Base-by-base conservation (phyloP, 2,113 vertebrate species). In the Balaeniceps rex region DNA sequence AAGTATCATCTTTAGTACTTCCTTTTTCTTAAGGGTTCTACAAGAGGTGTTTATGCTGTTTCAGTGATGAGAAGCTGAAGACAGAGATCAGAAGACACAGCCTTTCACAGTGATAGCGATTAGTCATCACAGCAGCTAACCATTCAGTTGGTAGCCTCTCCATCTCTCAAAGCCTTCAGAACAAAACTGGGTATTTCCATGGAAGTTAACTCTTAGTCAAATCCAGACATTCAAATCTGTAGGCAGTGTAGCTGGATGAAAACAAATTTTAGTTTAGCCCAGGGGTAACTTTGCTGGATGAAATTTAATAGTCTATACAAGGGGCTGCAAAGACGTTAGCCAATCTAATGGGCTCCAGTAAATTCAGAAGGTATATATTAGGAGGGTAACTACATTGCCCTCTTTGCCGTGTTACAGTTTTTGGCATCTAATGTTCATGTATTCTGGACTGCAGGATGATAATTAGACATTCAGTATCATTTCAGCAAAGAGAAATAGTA, bases 281-380 rank as follows among this genome's bases (percentile, higher is more conserved):
- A 46, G 9, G 5, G 42, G 7, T 46, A 54, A 82, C 6, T 14
- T 47, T 65, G 42, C 21, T 57, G 22, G 42, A 38, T 71, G 3
- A 85, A 82, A 75, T 87, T 3, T 52, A 55, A 9, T 23, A 55
- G 11, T 40, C 46, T 65, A 15, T 25, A 42, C 17, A 51, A 42
- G 11, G 8, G 0, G 2, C 7, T n/a, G 52, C 19, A 71, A 58
- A 10, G 33, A 63, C 0, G 0, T 46, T 33, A 40, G 13, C 5
- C 36, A 42, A 54, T 14, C 11, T 34, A 31, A 29, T 9, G 36
- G 24, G 19, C 3, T 49, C 7, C 61, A 51, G 13, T 60, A 78
- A 69, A 75, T 58, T 38, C 42, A 34, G n/a, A 28, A 58, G 60
- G 5, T 69, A 7, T 28, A 3, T 36, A 19, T 29, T 34, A 52